Conservation (phyloP, 2,888 invertebrate species). For the Melinaea menophilus region DNA sequence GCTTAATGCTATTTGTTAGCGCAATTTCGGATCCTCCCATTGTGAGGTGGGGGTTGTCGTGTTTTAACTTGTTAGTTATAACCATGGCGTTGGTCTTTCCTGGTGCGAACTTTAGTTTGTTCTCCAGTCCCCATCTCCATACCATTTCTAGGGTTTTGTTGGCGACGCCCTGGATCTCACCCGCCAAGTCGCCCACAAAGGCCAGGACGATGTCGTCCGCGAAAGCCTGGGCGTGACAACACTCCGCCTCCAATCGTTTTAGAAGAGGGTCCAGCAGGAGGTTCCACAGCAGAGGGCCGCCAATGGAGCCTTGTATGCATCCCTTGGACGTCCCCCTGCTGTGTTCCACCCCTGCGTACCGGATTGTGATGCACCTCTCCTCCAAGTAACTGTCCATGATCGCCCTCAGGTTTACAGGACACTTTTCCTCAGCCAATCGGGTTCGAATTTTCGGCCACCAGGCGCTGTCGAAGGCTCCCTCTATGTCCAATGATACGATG, state of each 20-base stretch:
- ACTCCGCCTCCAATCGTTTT: neutral
- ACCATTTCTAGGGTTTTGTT: conserved; percentile 13
- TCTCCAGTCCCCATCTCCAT: neutral
- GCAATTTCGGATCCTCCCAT: too few species aligned
- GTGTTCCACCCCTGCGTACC: conserved; percentile 6
- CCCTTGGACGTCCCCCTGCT: conserved; percentile 14
- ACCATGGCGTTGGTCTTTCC: neutral
- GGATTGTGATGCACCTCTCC: conserved; percentile 6
- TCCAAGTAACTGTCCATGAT: neutral
- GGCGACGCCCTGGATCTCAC: neutral
- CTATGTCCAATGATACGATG: too few species aligned
- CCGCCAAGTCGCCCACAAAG: neutral
- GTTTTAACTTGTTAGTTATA: neutral
- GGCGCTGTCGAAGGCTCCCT: too few species aligned
- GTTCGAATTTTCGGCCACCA: too few species aligned
- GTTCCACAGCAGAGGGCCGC: conserved; percentile 28
- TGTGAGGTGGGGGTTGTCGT: neutral
- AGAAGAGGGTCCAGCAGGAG: conserved; percentile 25
- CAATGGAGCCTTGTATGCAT: conserved; percentile 26
- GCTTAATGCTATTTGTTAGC: too few species aligned
- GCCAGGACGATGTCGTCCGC: conserved; percentile 21
- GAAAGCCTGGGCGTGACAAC: conserved; percentile 20
- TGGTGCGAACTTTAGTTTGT: neutral
- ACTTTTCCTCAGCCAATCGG: too few species aligned
- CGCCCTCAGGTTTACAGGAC: too few species aligned